Evolutionary conservation across 2,797 vertebrate genomes (phyloP), one percentile per base, ranked within the genome.

Genomic region (Hephaestus fuliginosus): DNA sequence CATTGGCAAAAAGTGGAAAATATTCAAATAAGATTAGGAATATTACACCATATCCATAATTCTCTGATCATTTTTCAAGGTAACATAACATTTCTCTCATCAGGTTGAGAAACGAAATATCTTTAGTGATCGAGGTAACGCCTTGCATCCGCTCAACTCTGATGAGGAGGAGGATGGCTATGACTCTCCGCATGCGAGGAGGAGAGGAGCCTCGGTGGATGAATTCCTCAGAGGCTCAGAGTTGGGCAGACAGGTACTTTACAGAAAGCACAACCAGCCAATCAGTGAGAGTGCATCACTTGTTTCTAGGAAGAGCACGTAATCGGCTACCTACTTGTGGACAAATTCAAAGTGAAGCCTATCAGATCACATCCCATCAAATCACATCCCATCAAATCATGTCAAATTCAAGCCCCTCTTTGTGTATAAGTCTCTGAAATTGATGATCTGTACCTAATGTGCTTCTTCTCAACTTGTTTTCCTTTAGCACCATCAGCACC

Each of bases 191-290:
- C 95, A 92, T 3, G 57, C 95, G 55, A 95, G 95, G 86, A 93
- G 98, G 64, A 96, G 96, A 90, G 97, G 97, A 12, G 95, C 97
- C 5, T 99, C 98, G 0, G 98, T 99, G 33, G 98, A 99, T 1
- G 98, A 99, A 67, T 99, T 99, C 91, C 96, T 99, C 68, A 95
- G 97, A 77, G 98, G 98, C 17, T 98, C 98, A 0, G 98, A 99
- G 75, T 93, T 98, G 3, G 97, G 98, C 48, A 96, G 97, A 93
- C 97, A 97, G 90, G 98, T 99, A 93, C 92, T 87, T 67, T 30
- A 79, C 67, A 69, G 41, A 71, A 60, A 85, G 68, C 53, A 62
- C 46, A 57, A 30, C 46, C 56, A 52, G 25, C 46, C 53, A 72
- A 28, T 66, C 57, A 80, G 14, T 46, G 33, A 20, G 12, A 39